phyloP scores from a whole-genome alignment of 2,797 vertebrate genomes.

The Halcyon leucocephala region DNA sequence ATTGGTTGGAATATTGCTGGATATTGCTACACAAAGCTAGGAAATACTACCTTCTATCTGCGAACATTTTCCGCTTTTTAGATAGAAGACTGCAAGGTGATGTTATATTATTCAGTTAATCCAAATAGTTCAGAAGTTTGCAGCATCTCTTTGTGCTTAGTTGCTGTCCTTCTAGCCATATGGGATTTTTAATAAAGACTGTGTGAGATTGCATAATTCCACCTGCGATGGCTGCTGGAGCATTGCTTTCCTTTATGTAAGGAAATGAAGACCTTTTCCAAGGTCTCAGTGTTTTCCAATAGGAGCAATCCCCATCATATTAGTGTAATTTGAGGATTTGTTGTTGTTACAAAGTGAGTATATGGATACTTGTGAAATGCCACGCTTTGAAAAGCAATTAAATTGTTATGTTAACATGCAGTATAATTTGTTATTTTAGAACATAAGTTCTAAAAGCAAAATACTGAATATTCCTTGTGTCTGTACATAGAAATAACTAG shows the following conservation, averaged over 20 bases:
- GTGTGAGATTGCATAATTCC: neutral
- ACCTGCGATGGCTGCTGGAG: neutral
- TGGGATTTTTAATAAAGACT: neutral
- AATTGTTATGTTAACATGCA: neutral
- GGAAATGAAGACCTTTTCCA: neutral
- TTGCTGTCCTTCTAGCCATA: neutral
- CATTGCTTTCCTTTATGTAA: neutral
- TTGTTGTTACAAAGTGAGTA: neutral
- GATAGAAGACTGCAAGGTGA: neutral
- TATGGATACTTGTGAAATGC: neutral
- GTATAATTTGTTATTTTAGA: neutral
- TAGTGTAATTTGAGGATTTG: neutral
- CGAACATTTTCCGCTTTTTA: neutral
- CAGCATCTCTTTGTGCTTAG: neutral
- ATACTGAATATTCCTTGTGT: neutral
- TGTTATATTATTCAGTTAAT: rapidly evolving
- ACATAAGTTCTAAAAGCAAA: neutral
- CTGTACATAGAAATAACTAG: neutral
- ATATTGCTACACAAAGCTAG: neutral
- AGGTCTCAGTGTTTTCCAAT: neutral
- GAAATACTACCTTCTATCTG: neutral
- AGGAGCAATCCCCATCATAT: neutral
- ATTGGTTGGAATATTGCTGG: neutral
- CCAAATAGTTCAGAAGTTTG: neutral
- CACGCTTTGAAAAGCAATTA: neutral